phyloP scores from a whole-genome alignment of 2,797 vertebrate species.

The Pangasius mekongensis region DNA sequence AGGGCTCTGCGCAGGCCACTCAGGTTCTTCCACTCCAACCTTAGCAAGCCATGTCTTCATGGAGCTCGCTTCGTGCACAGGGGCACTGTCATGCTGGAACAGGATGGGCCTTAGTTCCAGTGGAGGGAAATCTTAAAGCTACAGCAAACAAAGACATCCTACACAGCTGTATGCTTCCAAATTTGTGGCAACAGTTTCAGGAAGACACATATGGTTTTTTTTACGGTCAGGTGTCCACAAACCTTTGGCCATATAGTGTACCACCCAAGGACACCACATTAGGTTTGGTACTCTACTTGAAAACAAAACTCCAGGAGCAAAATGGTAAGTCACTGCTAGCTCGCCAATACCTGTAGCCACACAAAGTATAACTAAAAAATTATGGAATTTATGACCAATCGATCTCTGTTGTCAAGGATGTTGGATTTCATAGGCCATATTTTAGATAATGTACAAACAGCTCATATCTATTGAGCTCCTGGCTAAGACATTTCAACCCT shows the following conservation, averaged over 20 bases:
- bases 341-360: neutral
- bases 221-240: neutral
- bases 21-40: neutral
- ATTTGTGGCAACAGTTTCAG: neutral
- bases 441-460: neutral
- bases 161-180: neutral
- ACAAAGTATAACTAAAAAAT: neutral
- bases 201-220: neutral
- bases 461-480: neutral
- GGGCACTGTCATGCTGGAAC: neutral
- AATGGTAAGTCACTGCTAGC: neutral
- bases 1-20: neutral
- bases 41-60: neutral
- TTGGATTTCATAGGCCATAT: neutral
- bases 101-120: too few species aligned
- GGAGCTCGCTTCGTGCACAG: neutral
- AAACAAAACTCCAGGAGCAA: neutral
- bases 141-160: neutral
- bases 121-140: neutral
- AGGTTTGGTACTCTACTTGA: neutral
- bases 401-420: neutral
- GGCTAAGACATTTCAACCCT: neutral
- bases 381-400: neutral
- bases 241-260: neutral
- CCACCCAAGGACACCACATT: neutral